Evolutionary conservation across 2,888 invertebrate genomes (phyloP).

Genomic region (Sphinx pinastri): DNA sequence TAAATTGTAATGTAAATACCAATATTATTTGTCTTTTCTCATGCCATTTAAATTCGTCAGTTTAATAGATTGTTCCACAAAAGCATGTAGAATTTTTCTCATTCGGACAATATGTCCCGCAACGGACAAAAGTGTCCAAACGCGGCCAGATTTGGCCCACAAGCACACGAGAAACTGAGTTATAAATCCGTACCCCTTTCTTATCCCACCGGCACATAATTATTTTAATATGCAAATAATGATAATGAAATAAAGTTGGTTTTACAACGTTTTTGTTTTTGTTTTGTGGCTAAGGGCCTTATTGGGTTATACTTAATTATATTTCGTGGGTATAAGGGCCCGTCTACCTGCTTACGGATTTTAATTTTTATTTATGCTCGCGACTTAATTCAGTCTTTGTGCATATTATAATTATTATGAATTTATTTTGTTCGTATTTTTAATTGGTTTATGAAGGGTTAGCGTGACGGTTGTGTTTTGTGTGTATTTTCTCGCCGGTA

Average conservation of each 20-base stretch:
- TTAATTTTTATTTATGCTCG: constrained; percentile 77
- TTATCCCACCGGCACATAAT: constrained; percentile 58
- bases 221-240: constrained; percentile 84
- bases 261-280: constrained; percentile 72
- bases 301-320: constrained; percentile 80
- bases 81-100: too few species aligned
- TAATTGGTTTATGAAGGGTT: constrained; percentile 24
- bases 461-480: constrained; percentile 4
- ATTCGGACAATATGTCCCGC: too few species aligned
- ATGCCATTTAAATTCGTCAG: too few species aligned
- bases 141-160: not conserved
- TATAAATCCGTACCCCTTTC: constrained; percentile 45
- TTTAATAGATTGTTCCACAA: too few species aligned
- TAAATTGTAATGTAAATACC: too few species aligned
- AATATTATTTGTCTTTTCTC: too few species aligned
- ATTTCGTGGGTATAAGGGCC: constrained; percentile 60
- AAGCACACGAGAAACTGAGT: not conserved
- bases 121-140: not conserved
- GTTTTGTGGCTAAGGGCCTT: constrained; percentile 64
- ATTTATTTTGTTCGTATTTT: constrained; percentile 26
- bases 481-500: not conserved
- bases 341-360: constrained; percentile 58
- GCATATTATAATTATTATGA: constrained; percentile 41
- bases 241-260: constrained; percentile 80
- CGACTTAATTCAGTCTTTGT: constrained; percentile 56